Conservation (phyloP, 2,113 vertebrate genomes). For the Pristiophorus japonicus region DNA sequence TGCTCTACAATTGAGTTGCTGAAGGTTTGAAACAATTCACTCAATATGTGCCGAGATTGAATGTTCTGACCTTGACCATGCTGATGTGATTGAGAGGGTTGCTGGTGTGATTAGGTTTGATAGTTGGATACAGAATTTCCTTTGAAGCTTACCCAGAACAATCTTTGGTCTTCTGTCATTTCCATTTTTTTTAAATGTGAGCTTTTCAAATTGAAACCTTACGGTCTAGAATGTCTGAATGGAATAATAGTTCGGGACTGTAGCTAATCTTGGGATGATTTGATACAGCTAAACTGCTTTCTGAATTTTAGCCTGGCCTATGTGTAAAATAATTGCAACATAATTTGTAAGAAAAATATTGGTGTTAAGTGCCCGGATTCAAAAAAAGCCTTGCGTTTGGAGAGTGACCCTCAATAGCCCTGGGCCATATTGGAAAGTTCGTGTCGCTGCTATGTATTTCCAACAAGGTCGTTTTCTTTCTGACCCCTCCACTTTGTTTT, state of each 20-base stretch:
- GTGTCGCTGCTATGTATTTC: neutral
- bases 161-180: neutral
- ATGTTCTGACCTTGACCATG: conserved; percentile 30
- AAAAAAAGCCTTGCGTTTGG: neutral
- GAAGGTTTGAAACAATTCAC: conserved; percentile 18
- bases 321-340: neutral
- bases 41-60: neutral
- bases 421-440: neutral
- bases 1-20: neutral
- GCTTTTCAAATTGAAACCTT: neutral
- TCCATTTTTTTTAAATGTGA: conserved; percentile 8
- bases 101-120: neutral
- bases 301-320: neutral
- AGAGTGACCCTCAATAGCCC: neutral
- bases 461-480: neutral
- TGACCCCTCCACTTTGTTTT: neutral
- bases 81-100: neutral
- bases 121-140: conserved; percentile 31
- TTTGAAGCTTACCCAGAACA: conserved; percentile 13
- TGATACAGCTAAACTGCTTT: neutral
- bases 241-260: neutral
- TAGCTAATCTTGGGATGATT: neutral
- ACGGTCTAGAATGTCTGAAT: neutral
- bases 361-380: neutral
- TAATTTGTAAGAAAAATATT: too few species aligned